Percentiles rank a stretch among this genome's conserved stretches.
Conservation (phyloP, 2,888 invertebrate species). For the Falcaria lacertinaria region DNA sequence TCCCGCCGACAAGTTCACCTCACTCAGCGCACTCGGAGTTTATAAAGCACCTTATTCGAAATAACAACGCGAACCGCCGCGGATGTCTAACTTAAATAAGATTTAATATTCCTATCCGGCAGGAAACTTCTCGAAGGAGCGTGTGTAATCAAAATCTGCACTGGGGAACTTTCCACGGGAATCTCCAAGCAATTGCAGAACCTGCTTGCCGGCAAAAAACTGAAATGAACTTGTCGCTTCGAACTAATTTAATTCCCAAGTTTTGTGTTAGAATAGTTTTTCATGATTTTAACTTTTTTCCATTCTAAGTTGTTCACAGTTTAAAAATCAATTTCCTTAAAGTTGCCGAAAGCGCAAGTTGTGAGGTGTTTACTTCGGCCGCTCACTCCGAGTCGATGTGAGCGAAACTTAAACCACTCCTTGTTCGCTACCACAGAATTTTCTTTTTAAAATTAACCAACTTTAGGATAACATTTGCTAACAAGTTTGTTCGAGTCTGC, state of each 20-base stretch:
- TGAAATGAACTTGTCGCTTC: slow-evolving; percentile 76
- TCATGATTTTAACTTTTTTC: slow-evolving; percentile 58
- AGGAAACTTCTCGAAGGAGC: slow-evolving; percentile 73
- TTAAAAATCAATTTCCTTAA: slow-evolving; percentile 74
- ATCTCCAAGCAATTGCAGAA: slow-evolving; percentile 69
- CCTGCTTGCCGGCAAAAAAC: slow-evolving; percentile 66
- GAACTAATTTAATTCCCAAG: slow-evolving; percentile 76
- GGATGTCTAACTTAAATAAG: slow-evolving; percentile 78
- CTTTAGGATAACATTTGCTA: slow-evolving; percentile 54
- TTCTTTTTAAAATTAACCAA: slow-evolving; percentile 62
- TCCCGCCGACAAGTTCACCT: slow-evolving; percentile 40
- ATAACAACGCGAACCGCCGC: slow-evolving; percentile 71
- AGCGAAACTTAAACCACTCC: slow-evolving; percentile 51
- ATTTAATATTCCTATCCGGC: slow-evolving; percentile 78
- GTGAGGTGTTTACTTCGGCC: slow-evolving; percentile 58
- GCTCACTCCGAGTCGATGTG: slow-evolving; percentile 44
- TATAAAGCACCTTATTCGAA: slow-evolving; percentile 75
- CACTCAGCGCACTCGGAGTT: slow-evolving; percentile 44
- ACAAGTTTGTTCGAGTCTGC: slow-evolving; percentile 40
- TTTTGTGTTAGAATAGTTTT: slow-evolving; percentile 72
- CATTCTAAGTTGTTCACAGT: slow-evolving; percentile 60
- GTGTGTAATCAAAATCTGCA: slow-evolving; percentile 79
- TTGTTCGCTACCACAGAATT: slow-evolving; percentile 35
- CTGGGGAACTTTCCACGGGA: slow-evolving; percentile 65
- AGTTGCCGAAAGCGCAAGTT: slow-evolving; percentile 60